phyloP scores from a whole-genome alignment of 2,113 vertebrate genomes.

The Hystrix brachyura region DNA sequence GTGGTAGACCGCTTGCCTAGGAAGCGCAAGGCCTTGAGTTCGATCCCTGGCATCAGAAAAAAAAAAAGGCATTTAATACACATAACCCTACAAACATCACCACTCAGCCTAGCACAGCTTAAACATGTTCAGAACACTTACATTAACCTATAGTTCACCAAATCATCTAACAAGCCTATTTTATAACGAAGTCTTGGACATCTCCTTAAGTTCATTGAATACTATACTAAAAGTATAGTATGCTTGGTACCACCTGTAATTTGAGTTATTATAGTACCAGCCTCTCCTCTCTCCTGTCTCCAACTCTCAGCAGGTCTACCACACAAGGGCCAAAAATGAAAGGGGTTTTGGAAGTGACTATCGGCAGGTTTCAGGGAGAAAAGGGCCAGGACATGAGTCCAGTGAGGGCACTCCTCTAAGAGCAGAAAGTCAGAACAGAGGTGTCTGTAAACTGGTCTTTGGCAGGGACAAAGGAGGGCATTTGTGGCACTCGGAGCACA shows the following conservation, averaged over 20 bases:
- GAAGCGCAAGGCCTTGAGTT: too few species aligned
- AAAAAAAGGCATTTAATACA: background rate
- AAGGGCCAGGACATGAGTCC: background rate
- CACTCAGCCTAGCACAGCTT: background rate
- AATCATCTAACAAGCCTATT: background rate
- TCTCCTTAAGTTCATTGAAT: background rate
- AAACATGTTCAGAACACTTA: background rate
- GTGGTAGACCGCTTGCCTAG: too few species aligned
- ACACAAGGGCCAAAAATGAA: background rate
- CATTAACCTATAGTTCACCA: background rate
- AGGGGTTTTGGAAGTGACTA: background rate
- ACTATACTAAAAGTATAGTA: background rate
- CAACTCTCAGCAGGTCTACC: background rate
- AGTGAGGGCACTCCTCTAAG: background rate
- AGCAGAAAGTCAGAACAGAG: background rate
- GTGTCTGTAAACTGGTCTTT: background rate
- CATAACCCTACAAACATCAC: background rate
- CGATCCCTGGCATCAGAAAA: too few species aligned
- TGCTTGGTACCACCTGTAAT: background rate
- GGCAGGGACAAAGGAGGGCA: rapidly evolving
- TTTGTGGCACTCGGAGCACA: background rate
- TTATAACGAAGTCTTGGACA: background rate
- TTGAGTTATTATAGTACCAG: background rate
- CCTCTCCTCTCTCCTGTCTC: background rate
- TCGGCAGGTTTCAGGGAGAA: background rate